Conservation (phyloP, 2,113 vertebrate genomes). For the Meles meles region DNA sequence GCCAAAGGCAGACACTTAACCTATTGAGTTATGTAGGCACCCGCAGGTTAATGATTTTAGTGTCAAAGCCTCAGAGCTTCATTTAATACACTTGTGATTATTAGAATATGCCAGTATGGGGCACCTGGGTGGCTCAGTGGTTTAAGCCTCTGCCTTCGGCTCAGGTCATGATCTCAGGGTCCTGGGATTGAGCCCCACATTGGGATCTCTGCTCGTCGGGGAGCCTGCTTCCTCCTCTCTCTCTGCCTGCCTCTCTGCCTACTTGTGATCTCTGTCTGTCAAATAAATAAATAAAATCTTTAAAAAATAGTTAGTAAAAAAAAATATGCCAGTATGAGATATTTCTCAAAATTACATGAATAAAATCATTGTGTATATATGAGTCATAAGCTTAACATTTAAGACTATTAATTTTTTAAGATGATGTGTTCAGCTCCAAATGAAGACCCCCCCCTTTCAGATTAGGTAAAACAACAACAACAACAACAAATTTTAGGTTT, state of each 20-base stretch:
- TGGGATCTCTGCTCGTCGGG: too few relatives aligned
- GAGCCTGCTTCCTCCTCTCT: too few relatives aligned
- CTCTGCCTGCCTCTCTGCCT: too few relatives aligned
- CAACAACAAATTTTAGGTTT: neutral
- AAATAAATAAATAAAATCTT: too few relatives aligned
- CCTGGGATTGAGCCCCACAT: too few relatives aligned
- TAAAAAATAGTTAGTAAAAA: too few relatives aligned
- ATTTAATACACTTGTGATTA: neutral
- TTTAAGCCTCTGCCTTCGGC: too few relatives aligned
- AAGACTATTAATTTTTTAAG: neutral
- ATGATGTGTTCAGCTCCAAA: neutral
- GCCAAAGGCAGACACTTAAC: neutral
- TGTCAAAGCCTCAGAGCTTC: neutral
- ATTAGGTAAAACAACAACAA: neutral
- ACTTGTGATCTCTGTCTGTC: too few relatives aligned
- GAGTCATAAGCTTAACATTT: neutral
- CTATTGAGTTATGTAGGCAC: neutral
- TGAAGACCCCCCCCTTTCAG: neutral
- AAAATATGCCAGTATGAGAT: neutral
- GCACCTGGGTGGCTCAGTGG: too few relatives aligned
- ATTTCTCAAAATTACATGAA: constrained; percentile 5
- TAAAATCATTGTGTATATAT: neutral
- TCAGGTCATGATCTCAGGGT: too few relatives aligned
- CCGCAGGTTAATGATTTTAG: neutral
- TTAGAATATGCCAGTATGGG: neutral